A percentile compares a stretch with the other conserved stretches of the same genome.
phyloP scores from a whole-genome alignment of 1,140 invertebrate species.

The Ceratosolen solmsi region DNA sequence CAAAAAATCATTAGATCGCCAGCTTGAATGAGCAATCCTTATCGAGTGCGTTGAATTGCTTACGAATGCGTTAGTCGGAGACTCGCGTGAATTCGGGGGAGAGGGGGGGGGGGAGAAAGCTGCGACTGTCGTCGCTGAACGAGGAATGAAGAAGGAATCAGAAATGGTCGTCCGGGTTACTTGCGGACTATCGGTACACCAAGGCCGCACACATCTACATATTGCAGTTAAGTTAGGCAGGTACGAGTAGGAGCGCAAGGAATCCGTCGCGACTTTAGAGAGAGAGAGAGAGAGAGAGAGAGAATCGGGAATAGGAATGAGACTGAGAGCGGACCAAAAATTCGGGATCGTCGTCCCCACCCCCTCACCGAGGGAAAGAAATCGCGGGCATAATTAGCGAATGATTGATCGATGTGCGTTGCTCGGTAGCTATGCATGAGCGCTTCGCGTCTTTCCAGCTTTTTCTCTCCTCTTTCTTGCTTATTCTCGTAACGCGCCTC shows the following conservation, averaged over 20 bases:
- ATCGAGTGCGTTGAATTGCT: too few relatives aligned
- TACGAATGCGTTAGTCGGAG: too few relatives aligned
- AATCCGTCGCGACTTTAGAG: background rate
- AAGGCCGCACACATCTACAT: background rate
- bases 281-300: too few relatives aligned
- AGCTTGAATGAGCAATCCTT: background rate
- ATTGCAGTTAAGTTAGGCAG: background rate
- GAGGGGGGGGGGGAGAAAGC: too few relatives aligned
- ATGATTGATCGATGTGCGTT: conserved; percentile 72
- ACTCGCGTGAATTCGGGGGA: background rate
- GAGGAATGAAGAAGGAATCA: background rate
- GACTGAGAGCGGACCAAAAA: background rate
- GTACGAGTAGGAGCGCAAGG: background rate
- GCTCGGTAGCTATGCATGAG: conserved; percentile 65
- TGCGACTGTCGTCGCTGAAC: background rate
- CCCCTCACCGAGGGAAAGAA: conserved; percentile 65
- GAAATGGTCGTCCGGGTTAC: background rate
- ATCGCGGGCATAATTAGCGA: conserved; percentile 71
- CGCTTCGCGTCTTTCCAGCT: conserved; percentile 29
- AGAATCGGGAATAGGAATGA: background rate
- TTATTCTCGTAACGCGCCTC: conserved; percentile 49
- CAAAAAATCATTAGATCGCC: background rate
- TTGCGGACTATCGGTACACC: background rate
- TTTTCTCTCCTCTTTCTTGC: conserved; percentile 44
- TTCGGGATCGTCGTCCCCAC: background rate